Conservation (phyloP, 2,797 vertebrate genomes). For the Leucoraja ocellata region DNA sequence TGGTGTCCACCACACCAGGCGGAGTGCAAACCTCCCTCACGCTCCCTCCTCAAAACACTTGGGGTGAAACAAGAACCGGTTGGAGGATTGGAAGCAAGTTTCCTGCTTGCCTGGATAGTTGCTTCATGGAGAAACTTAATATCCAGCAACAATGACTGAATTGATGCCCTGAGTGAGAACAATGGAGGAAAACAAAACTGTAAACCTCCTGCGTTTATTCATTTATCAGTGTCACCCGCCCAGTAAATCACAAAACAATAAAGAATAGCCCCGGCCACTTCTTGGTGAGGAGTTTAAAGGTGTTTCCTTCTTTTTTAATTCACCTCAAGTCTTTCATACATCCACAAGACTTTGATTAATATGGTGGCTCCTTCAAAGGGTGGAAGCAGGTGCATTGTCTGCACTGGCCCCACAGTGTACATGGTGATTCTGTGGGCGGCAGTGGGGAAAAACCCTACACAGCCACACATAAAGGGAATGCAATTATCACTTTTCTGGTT, state of each 20-base stretch:
- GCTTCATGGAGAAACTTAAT: background rate
- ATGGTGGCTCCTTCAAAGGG: background rate
- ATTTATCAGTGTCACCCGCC: background rate
- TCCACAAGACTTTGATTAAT: background rate
- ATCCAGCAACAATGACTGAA: background rate
- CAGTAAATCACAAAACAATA: background rate
- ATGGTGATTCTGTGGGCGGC: background rate
- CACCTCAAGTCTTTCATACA: background rate
- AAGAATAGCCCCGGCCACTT: background rate
- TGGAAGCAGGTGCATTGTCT: too few relatives aligned
- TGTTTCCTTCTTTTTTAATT: background rate
- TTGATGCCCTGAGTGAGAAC: background rate
- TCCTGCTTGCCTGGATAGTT: background rate
- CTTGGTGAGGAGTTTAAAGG: background rate
- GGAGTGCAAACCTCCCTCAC: too few relatives aligned
- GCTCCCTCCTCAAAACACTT: background rate
- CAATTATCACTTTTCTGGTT: too few relatives aligned
- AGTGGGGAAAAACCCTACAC: background rate
- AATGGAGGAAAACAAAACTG: background rate
- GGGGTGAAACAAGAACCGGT: background rate
- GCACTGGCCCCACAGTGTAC: too few relatives aligned
- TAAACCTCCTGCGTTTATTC: background rate
- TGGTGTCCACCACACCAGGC: too few relatives aligned
- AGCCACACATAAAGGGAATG: background rate
- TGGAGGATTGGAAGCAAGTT: background rate